These are phyloP conservation scores for Cebus imitator DNA, from an alignment of 2,113 vertebrate species.

Conservation along the genomic window DNA sequence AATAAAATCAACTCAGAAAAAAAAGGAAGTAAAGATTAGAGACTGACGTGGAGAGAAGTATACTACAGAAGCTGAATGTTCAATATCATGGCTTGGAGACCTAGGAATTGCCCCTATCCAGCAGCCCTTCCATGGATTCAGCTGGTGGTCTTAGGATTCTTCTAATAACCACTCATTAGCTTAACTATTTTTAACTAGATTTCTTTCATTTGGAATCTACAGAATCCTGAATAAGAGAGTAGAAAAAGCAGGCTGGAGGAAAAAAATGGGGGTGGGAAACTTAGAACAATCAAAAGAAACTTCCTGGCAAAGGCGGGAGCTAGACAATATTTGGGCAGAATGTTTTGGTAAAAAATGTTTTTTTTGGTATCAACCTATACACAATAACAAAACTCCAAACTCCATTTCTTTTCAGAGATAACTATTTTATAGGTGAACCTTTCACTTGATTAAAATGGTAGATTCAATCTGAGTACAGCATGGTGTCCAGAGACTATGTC, in stretches of 20 bases:
- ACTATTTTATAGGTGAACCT: not conserved
- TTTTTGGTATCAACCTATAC: not conserved
- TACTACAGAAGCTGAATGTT: not conserved
- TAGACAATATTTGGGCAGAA: not conserved
- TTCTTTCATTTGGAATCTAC: slow-evolving; percentile 14
- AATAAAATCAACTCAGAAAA: not conserved
- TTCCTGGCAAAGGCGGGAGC: not conserved
- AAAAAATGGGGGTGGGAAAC: not conserved
- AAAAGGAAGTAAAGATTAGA: not conserved
- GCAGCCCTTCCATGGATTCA: not conserved
- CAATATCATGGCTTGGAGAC: not conserved
- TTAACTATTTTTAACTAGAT: slow-evolving; percentile 14
- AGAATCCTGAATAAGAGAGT: not conserved
- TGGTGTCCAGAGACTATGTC: not conserved
- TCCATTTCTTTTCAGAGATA: slow-evolving; percentile 30
- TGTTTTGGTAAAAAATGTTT: not conserved
- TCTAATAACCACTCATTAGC: not conserved
- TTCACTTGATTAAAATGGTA: not conserved
- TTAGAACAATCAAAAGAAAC: not conserved
- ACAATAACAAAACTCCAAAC: slow-evolving; percentile 1
- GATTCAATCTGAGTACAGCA: not conserved
- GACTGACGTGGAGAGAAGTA: not conserved
- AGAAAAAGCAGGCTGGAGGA: not conserved
- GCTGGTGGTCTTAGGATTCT: not conserved
- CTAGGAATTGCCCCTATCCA: not conserved